Base-by-base conservation (phyloP, 2,888 invertebrate species). In the Timema podura region DNA sequence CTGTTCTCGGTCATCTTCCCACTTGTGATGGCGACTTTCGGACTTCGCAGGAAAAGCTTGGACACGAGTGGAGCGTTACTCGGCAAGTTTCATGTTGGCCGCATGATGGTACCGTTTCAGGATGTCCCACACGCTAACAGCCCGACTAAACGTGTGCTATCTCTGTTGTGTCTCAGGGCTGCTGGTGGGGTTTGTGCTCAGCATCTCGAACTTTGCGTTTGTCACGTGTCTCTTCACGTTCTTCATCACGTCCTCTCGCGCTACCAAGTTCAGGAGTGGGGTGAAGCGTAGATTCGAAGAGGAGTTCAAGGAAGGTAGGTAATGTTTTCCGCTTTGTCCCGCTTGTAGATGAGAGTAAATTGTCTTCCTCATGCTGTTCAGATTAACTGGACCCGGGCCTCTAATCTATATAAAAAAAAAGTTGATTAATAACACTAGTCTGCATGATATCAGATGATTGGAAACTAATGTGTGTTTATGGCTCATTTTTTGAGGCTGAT, bases 241-340 rank as follows among this genome's bases (percentile, higher is more conserved):
- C 80, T 95, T 95, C 78, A 79, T 93, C 45, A 85, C 91, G 64
- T 91, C 91, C 3, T 93, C 94, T 0, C 89, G 88, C 78, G 93
- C 90, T 0, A 95, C 95, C 0, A 93, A 92, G 79, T 91, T 90
- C 77, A 85, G 90, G 30, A 81, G 87, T 0, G 81, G 87, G 69
- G 79, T 85, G 65, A 92, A 92, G 78, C 83, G 82, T 70, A 89
- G 88, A 77, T 79, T 93, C 68, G 94, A 95, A 79, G 85, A 84
- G 65, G 90, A 93, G 76, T 92, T 88, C 76, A 92, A 91, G 82
- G 92, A 92, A 85, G 93, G 91, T 90, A 79, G 68, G 54, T 15
- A 70, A 5, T 30, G 30, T 30, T 30, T 30, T 51, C 13, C 30
- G 47, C 45, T 7, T 30, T 30, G 30, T 30, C 30, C 30, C 30